These are phyloP conservation scores for Anisognathus igniventris DNA, from an alignment of 2,797 vertebrate genomes.

Conservation along the genomic window DNA sequence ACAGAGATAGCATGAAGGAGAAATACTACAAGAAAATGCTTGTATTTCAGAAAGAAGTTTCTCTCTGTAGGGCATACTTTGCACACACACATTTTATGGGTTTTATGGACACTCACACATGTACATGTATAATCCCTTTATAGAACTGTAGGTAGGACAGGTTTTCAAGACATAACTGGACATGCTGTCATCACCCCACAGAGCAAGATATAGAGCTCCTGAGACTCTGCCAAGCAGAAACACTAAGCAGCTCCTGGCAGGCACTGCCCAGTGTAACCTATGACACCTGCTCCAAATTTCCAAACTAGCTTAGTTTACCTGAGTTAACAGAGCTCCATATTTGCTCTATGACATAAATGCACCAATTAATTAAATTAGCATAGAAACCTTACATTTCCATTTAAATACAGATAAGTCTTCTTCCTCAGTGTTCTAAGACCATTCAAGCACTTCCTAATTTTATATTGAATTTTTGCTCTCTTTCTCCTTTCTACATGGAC, in stretches of 20 bases:
- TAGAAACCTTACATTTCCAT: not conserved
- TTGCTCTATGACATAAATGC: not conserved
- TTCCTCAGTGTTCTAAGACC: not conserved
- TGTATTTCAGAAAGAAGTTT: not conserved
- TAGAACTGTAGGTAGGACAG: not conserved
- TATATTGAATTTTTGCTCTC: not conserved
- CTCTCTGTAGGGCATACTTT: not conserved
- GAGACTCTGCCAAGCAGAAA: not conserved
- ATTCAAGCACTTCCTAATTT: not conserved
- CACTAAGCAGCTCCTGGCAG: not conserved
- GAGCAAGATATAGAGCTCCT: accelerated
- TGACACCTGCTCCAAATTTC: not conserved
- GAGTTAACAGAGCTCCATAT: not conserved
- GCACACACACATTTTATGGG: not conserved
- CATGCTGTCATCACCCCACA: not conserved
- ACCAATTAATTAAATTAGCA: not conserved
- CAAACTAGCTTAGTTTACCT: not conserved
- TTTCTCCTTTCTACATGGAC: not conserved
- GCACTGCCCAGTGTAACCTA: not conserved
- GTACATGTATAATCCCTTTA: not conserved
- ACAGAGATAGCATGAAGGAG: not conserved
- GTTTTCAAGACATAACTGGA: not conserved
- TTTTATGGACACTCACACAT: not conserved
- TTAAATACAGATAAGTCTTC: not conserved
- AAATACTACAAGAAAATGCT: not conserved